Evolutionary conservation across 2,888 invertebrate species (phyloP), one percentile per base, ranked within the genome.

Genomic region (Xestoiulus laeticollis): DNA sequence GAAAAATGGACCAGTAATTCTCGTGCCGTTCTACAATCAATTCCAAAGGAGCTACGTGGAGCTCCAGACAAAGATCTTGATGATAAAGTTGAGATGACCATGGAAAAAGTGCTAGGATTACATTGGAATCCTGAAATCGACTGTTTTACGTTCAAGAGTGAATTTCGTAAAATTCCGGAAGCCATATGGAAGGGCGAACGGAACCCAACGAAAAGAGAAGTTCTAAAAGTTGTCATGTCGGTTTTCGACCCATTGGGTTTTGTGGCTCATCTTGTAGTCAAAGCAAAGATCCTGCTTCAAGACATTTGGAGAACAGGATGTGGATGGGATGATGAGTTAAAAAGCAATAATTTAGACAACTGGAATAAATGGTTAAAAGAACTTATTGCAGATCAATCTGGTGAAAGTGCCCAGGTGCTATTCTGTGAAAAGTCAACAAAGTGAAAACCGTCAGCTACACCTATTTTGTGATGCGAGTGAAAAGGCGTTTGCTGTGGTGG

Each of bases 161-260:
- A 48, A 12, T 48, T 48, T 48, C 48, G 12, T 2, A 48, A 48
- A 48, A 12, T 48, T 16, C 48, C 12, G 1, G 48, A 3, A 48
- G 48, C 4, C 12, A 12, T 12, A 1, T 12, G 48, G 1, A 8
- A 8, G 4, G 48, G 48, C 12, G 4, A 3, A 48, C 5, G 48
- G 16, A 48, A 12, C 12, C 48, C 48, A 48, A 48, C 48, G 14
- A 48, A 48, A 16, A 8, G 48, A 48, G 48, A 48, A 3, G 48
- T 48, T 3, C 48, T 48, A 14, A 3, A 12, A 48, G 12, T 48
- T 1, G 48, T 48, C 6, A 48, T 48, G 48, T 48, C 48, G 43
- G 43, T 43, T 3, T 84, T 84, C 10, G 84, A 84, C n/a, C 84
- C 84, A 84, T 19, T 84, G 19, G 84, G 84, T 19, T 84, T 33